Percentiles rank a stretch among this genome's conserved stretches.
phyloP scores from a whole-genome alignment of 2,797 vertebrate genomes.

The Xiphophorus birchmanni region DNA sequence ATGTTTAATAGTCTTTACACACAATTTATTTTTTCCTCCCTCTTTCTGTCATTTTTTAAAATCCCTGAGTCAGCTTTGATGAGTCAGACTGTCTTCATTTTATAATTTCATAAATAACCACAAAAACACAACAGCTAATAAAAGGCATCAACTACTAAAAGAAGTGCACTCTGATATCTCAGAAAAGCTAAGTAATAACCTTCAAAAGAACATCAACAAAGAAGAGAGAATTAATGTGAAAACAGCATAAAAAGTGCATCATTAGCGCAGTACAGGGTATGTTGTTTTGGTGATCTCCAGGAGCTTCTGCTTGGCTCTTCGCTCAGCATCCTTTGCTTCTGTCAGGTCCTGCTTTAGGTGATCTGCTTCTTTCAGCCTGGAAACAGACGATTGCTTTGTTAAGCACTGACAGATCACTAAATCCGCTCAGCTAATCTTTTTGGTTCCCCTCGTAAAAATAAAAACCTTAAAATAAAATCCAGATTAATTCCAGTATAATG shows the following conservation, averaged over 20 bases:
- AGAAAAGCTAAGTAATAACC: conserved; percentile 9
- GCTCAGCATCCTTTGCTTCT: conserved; percentile 90
- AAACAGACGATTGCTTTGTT: conserved; percentile 29
- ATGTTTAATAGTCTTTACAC: background rate
- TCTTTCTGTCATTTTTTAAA: conserved; percentile 5
- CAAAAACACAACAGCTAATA: conserved; percentile 12
- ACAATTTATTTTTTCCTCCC: background rate
- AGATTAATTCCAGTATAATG: background rate
- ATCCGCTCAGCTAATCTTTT: background rate
- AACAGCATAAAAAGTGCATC: background rate
- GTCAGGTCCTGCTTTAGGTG: conserved; percentile 92
- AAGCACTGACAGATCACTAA: background rate
- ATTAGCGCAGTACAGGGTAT: conserved; percentile 74
- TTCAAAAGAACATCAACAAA: conserved; percentile 7
- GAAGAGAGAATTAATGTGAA: background rate
- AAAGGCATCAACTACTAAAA: conserved; percentile 3
- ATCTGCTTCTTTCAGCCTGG: conserved; percentile 91
- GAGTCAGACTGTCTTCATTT: background rate
- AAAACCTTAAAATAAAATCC: background rate
- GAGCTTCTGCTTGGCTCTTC: conserved; percentile 89
- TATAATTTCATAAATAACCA: conserved; percentile 19
- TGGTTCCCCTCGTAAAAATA: background rate
- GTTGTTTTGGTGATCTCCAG: conserved; percentile 87
- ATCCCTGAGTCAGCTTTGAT: background rate
- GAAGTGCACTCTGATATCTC: background rate